A percentile compares a stretch with the other conserved stretches of the same genome.
Conservation (phyloP, 2,888 invertebrate genomes). For the Hypolimnas misippus region DNA sequence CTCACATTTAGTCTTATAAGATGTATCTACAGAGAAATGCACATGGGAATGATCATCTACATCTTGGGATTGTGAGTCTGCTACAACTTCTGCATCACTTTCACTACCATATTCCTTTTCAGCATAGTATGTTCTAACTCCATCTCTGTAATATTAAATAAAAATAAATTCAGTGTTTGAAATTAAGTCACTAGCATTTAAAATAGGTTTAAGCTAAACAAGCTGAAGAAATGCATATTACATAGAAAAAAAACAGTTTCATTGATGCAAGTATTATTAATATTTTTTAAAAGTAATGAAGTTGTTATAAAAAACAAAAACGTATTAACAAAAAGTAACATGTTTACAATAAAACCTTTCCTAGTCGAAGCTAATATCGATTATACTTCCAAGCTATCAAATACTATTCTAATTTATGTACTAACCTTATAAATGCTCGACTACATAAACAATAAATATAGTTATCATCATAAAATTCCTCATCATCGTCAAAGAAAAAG, state of each 20-base stretch:
- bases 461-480: conserved; percentile 67
- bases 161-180: background rate
- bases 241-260: too few relatives aligned
- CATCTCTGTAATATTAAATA: conserved; percentile 60
- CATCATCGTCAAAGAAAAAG: conserved; percentile 69
- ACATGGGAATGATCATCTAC: conserved; percentile 78
- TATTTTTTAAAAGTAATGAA: too few relatives aligned
- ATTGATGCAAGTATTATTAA: too few relatives aligned
- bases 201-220: too few relatives aligned
- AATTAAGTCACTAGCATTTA: too few relatives aligned
- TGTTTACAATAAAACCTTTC: background rate
- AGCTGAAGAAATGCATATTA: too few relatives aligned
- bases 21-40: conserved; percentile 76
- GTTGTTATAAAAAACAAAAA: too few relatives aligned
- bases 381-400: conserved; percentile 9
- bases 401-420: background rate
- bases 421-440: conserved; percentile 86
- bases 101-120: conserved; percentile 73
- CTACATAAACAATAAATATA: conserved; percentile 88
- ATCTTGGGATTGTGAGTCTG: conserved; percentile 64
- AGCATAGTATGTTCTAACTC: conserved; percentile 62
- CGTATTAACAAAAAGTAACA: background rate
- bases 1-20: conserved; percentile 77
- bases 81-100: conserved; percentile 66
- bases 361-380: background rate